Conservation (phyloP, 2,113 vertebrate genomes). For the Macrotis lagotis region DNA sequence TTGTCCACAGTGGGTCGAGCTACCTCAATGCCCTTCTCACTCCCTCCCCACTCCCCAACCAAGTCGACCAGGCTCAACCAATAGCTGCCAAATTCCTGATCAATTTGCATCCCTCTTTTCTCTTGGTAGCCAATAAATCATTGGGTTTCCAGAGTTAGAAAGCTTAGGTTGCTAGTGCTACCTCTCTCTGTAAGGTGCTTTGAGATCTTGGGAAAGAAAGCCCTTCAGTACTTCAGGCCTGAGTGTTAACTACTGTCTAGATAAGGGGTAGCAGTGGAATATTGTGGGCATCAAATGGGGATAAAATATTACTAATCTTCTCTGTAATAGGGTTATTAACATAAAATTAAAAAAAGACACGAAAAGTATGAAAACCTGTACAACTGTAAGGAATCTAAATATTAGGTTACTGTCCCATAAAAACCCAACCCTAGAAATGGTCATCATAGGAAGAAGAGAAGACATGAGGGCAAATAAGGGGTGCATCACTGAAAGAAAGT, state of each 20-base stretch:
- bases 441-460: neutral
- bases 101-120: neutral
- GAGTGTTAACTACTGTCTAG: neutral
- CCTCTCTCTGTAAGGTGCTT: neutral
- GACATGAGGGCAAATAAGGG: rapidly evolving
- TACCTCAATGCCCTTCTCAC: neutral
- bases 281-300: neutral
- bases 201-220: neutral
- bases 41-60: neutral
- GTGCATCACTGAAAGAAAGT: neutral
- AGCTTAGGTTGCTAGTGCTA: neutral
- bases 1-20: neutral
- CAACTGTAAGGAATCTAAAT: neutral
- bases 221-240: neutral
- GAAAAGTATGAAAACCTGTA: neutral
- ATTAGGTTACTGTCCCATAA: neutral
- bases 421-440: neutral
- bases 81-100: neutral
- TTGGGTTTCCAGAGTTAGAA: neutral
- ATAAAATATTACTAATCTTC: neutral
- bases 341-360: no score
- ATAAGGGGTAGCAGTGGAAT: no score
- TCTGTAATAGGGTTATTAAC: neutral
- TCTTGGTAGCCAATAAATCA: neutral
- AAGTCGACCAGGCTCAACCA: neutral